phyloP scores from a whole-genome alignment of 2,797 vertebrate genomes.

The Hoplostethus atlanticus region DNA sequence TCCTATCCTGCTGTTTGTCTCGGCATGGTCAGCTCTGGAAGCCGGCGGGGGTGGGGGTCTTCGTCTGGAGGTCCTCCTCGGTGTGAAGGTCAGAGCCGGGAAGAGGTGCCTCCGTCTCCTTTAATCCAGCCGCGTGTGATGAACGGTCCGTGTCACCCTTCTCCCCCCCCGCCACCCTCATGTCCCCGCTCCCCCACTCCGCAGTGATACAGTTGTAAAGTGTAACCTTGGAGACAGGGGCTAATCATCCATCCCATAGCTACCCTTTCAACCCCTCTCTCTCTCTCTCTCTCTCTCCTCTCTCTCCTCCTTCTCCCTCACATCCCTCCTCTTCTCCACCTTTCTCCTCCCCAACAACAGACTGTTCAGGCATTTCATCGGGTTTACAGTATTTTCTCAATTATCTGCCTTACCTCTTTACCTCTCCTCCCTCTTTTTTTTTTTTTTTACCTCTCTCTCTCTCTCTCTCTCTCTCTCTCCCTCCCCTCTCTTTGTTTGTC shows the following conservation, averaged over 20 bases:
- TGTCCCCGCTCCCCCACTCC: constrained; percentile 30
- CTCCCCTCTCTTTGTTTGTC: constrained; percentile 77
- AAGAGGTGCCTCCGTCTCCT: constrained; percentile 59
- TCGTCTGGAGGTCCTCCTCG: constrained; percentile 62
- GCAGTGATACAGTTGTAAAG: constrained; percentile 77
- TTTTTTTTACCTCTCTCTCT: not conserved
- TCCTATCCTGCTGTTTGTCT: constrained; percentile 55
- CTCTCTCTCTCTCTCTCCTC: constrained; percentile 28
- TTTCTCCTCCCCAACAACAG: constrained; percentile 38
- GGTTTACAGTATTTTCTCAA: constrained; percentile 70
- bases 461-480: not conserved
- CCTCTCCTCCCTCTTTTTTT: constrained; percentile 7
- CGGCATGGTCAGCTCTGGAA: constrained; percentile 2
- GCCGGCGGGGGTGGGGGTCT: constrained; percentile 16
- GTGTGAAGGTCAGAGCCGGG: constrained; percentile 65
- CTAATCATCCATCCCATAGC: constrained; percentile 80
- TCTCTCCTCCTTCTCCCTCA: constrained; percentile 9
- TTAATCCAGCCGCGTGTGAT: constrained; percentile 58
- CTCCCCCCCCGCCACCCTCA: not conserved
- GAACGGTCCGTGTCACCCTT: constrained; percentile 61
- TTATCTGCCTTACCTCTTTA: constrained; percentile 49
- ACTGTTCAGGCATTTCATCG: constrained; percentile 59
- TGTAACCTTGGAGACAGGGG: constrained; percentile 82
- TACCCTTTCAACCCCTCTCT: constrained; percentile 68
- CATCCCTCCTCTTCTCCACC: constrained; percentile 22